phyloP scores from a whole-genome alignment of 2,797 vertebrate species.

The Esox lucius region DNA sequence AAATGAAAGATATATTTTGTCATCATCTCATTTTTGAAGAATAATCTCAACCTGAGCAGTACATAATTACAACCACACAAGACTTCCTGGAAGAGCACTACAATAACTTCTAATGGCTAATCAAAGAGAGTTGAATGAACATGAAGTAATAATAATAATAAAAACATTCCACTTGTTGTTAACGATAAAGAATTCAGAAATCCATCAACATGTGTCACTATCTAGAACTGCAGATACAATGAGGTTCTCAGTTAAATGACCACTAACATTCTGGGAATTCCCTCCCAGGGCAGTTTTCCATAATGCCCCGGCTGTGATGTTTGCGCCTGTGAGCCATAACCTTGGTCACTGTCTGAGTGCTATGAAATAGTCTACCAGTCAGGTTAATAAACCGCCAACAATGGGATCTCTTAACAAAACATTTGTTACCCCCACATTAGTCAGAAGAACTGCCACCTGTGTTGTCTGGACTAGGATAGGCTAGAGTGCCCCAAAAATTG shows the following conservation, averaged over 20 bases:
- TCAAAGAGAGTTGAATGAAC: not conserved
- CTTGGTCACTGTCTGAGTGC: constrained; percentile 60
- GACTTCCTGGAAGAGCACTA: constrained; percentile 57
- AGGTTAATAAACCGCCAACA: constrained; percentile 69
- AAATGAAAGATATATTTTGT: constrained; percentile 52
- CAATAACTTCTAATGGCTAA: constrained; percentile 36
- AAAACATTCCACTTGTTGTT: not conserved
- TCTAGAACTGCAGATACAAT: constrained; percentile 24
- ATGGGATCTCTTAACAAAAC: constrained; percentile 44
- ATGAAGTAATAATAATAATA: not conserved
- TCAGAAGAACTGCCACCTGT: constrained; percentile 49
- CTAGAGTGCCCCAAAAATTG: constrained; percentile 55
- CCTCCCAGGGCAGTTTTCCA: constrained; percentile 33
- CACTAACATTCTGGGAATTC: constrained; percentile 65
- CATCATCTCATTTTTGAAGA: constrained; percentile 39
- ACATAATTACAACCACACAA: constrained; percentile 44
- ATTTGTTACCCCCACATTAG: constrained; percentile 38
- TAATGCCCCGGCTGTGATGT: constrained; percentile 31
- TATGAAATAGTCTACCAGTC: constrained; percentile 78
- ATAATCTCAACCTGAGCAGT: constrained; percentile 20
- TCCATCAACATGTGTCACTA: constrained; percentile 11
- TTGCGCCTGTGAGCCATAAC: constrained; percentile 56
- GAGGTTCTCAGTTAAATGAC: constrained; percentile 59
- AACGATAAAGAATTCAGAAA: constrained; percentile 5
- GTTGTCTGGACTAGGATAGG: constrained; percentile 33